A percentile compares a stretch with the other conserved stretches of the same genome.
These are phyloP conservation scores for Paraplagusia blochii DNA, from an alignment of 2,113 vertebrate species.

Conservation along the genomic window DNA sequence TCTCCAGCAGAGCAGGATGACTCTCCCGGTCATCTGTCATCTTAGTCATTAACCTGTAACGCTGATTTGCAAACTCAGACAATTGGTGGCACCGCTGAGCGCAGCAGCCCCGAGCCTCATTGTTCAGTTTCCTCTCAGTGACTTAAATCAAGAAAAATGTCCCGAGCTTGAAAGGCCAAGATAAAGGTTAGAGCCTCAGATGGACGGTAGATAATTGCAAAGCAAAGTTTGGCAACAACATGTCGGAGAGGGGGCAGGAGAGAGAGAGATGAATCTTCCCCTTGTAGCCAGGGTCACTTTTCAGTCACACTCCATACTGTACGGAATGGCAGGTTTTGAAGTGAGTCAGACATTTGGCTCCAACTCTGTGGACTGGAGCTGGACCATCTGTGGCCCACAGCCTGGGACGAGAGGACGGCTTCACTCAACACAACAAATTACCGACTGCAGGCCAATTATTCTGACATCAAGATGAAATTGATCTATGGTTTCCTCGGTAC, in stretches of 20 bases:
- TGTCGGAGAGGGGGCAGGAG: not conserved
- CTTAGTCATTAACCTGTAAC: constrained; percentile 22
- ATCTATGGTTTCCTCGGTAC: too few species aligned
- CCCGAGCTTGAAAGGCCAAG: constrained; percentile 13
- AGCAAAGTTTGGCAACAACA: constrained; percentile 17
- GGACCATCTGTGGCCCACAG: constrained; percentile 64
- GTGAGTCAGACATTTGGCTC: constrained; percentile 50
- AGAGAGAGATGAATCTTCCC: constrained; percentile 2
- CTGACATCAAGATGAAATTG: not conserved
- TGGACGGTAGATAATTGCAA: constrained; percentile 11
- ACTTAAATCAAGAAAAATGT: constrained; percentile 24
- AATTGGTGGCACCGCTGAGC: not conserved
- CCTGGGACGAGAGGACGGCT: constrained; percentile 36
- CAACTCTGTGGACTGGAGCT: constrained; percentile 45
- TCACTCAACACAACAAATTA: constrained; percentile 22
- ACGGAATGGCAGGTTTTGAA: constrained; percentile 29
- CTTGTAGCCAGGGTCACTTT: constrained; percentile 13
- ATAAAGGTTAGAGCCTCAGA: constrained; percentile 1
- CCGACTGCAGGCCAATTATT: constrained; percentile 32
- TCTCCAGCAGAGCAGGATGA: too few species aligned
- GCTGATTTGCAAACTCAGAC: not conserved
- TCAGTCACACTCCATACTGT: constrained; percentile 8
- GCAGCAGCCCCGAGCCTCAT: constrained; percentile 16
- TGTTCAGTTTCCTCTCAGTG: constrained; percentile 17
- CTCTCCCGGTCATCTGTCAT: constrained; percentile 20